These are phyloP conservation scores for Yoshiicerus persimilis DNA, from an alignment of 1,140 invertebrate species.

Conservation along the genomic window DNA sequence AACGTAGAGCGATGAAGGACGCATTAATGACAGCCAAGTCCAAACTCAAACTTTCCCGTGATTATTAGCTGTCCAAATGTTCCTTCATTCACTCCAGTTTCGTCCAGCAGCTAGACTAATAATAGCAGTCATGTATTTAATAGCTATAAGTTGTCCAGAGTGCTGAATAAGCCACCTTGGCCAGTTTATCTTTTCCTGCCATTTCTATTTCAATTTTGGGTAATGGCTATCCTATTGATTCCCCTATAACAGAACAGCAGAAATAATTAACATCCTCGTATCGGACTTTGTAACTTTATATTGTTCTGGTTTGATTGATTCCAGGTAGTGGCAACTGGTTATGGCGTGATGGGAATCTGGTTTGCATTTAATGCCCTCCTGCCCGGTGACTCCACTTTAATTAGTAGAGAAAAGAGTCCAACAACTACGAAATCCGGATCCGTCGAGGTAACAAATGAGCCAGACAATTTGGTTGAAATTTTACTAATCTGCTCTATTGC, in stretches of 20 bases:
- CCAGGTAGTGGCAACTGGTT: conserved; percentile 40
- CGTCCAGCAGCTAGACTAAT: background rate
- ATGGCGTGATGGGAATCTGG: conserved; percentile 48
- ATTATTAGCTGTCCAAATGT: background rate
- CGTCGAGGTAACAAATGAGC: background rate
- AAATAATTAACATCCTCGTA: too few species aligned
- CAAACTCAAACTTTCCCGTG: background rate
- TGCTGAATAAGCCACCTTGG: too few species aligned
- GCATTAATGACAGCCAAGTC: background rate
- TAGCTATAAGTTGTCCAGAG: too few species aligned
- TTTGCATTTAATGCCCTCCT: conserved; percentile 47
- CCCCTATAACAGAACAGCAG: too few species aligned
- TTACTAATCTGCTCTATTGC: conserved; percentile 46
- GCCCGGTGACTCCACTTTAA: conserved; percentile 26
- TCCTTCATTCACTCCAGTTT: background rate
- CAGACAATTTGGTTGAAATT: conserved; percentile 38
- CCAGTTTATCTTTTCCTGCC: too few species aligned
- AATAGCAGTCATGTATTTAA: background rate
- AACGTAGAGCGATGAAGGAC: background rate
- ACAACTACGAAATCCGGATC: background rate
- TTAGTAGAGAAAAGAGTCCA: background rate
- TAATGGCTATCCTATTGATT: too few species aligned
- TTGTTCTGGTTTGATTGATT: background rate
- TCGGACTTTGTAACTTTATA: too few species aligned
- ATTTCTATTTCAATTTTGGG: too few species aligned